A percentile compares a stretch with the other conserved stretches of the same genome.
These are phyloP conservation scores for Halisarca cf. caerulea DNA, from an alignment of 37 sponge, comb jelly and placozoan species.

Conservation along the genomic window DNA sequence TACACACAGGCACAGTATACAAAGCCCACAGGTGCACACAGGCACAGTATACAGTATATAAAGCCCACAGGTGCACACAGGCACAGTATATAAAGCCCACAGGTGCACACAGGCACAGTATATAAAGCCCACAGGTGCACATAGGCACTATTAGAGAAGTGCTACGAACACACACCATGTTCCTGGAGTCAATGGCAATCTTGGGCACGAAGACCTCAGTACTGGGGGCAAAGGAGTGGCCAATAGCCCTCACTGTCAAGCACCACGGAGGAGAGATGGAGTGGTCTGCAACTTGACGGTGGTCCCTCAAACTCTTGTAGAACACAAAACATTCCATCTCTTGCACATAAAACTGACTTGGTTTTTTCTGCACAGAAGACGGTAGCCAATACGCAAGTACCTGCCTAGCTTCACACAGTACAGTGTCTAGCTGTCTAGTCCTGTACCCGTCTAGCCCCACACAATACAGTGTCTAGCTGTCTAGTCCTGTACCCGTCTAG, in stretches of 20 bases:
- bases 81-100: no score
- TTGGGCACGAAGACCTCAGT: conserved; percentile 70
- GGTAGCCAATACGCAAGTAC: background rate
- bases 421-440: no score
- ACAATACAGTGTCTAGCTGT: no score
- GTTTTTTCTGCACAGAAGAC: conserved; percentile 36
- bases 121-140: no score
- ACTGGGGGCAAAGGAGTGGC: conserved; percentile 75
- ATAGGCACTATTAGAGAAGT: background rate
- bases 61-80: background rate
- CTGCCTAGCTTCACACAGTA: no score
- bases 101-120: no score
- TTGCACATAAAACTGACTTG: conserved; percentile 49
- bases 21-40: no score
- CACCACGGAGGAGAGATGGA: conserved; percentile 85
- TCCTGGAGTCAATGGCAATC: conserved; percentile 4
- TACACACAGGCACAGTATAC: no score
- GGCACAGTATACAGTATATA: background rate
- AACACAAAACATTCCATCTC: conserved; percentile 83
- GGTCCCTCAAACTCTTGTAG: conserved; percentile 73
- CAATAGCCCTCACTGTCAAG: conserved; percentile 57
- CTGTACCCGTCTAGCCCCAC: no score
- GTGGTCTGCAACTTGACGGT: conserved; percentile 36
- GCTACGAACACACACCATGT: background rate
- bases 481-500: no score